Conservation (phyloP, 2,888 invertebrate genomes). For the Panopea generosa region DNA sequence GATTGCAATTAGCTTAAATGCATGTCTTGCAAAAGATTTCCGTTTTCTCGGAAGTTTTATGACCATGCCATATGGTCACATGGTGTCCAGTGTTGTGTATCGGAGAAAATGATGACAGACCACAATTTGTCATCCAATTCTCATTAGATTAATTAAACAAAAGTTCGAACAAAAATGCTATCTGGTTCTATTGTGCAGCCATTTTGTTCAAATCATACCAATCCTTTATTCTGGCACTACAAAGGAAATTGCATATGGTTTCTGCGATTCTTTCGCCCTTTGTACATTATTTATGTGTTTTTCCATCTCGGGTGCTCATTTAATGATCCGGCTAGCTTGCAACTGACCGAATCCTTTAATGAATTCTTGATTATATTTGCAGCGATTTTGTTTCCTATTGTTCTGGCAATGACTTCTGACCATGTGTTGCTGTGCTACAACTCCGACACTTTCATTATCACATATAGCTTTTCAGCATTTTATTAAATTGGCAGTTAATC, state of each 20-base stretch:
- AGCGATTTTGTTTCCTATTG: constrained; percentile 24
- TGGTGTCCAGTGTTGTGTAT: too few species aligned
- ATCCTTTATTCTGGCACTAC: constrained; percentile 8
- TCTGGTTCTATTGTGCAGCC: constrained; percentile 27
- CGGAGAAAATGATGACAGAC: too few species aligned
- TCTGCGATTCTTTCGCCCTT: constrained; percentile 20
- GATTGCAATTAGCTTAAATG: too few species aligned
- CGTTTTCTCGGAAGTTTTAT: too few species aligned
- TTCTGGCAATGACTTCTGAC: constrained; percentile 25
- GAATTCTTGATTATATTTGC: constrained; percentile 39
- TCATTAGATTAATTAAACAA: constrained; percentile 31
- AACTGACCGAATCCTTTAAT: constrained; percentile 41
- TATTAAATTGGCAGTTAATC: background rate
- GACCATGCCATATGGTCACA: too few species aligned
- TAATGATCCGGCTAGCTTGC: background rate
- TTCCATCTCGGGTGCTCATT: background rate
- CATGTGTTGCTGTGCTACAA: background rate
- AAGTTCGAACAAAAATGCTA: constrained; percentile 11
- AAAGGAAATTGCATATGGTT: constrained; percentile 49
- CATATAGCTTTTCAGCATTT: constrained; percentile 7
- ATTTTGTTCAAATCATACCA: background rate
- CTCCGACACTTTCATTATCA: constrained; percentile 13
- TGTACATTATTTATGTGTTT: constrained; percentile 36
- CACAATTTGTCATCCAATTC: constrained; percentile 37
- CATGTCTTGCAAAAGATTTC: too few species aligned